Base-by-base conservation (phyloP, 2,888 invertebrate genomes). In the Drosophila colorata region DNA sequence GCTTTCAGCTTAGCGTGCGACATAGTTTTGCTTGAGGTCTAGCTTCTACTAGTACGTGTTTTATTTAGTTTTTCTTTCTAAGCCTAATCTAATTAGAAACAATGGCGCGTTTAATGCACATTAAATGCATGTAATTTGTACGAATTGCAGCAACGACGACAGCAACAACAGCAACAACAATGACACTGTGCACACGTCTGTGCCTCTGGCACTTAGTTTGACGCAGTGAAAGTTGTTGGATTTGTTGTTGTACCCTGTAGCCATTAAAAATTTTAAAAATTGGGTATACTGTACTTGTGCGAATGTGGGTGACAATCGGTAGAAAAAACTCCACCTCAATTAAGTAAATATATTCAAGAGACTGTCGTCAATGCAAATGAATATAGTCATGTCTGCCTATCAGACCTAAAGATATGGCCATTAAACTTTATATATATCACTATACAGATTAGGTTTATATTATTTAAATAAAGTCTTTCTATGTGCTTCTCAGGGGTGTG, bases 21-120 rank as follows among this genome's bases (percentile, higher is more conserved):
- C 87, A 84, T 74, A 85, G 83, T 82, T 82, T 86, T 74, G 72
- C 71, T 58, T 66, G 65, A 49, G 55, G 60, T 58, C 74, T 77
- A 60, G 71, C 74, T 66, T 78, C 71, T 70, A 58, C 71, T 70
- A 58, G 56, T 51, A 48, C 51, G 48, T 48, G 49, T 43, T 35
- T 35, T 56, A 16, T 47, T 9, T 56, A 16, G 37, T 9, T 14
- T 25, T 53, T 23, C 44, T 23, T 28, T 38, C 33, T 69, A 71
- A 74, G 71, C 67, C 76, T 85, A 88, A 85, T 85, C 85, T 83
- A 88, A 85, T 85, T 85, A 85, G 88, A 86, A 78, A 79, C 86
- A 78, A 78, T 77, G 68, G 59, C 59, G 71, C 55, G 53, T 66
- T 80, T 72, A 80, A 77, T 84, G 74, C 75, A 77, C 71, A 72